phyloP scores from a whole-genome alignment of 2,797 vertebrate species.

The Rhodeus uyekii region DNA sequence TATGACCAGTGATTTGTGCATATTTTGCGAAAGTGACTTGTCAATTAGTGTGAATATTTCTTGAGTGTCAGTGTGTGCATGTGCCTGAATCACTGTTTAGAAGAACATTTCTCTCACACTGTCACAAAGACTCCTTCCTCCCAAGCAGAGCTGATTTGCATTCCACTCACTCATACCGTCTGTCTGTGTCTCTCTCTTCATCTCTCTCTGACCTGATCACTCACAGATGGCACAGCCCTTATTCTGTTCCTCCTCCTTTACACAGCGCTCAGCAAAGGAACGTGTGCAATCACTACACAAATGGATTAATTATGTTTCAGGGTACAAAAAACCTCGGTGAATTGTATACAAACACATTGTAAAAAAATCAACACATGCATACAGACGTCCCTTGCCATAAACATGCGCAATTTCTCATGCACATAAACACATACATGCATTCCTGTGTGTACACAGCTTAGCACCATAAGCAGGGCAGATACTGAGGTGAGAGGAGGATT shows the following conservation, averaged over 20 bases:
- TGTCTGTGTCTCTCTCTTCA: constrained; percentile 29
- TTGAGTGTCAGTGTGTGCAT: background rate
- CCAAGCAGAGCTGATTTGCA: constrained; percentile 23
- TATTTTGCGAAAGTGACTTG: constrained; percentile 4
- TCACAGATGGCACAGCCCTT: constrained; percentile 37
- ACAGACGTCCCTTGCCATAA: background rate
- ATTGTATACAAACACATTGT: background rate
- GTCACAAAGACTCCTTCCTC: constrained; percentile 24
- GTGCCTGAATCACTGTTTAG: constrained; percentile 10
- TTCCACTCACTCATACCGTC: constrained; percentile 11
- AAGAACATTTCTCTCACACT: constrained; percentile 24
- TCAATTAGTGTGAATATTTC: background rate
- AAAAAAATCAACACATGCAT: background rate
- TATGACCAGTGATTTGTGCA: constrained; percentile 3
- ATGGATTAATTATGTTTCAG: constrained; percentile 45
- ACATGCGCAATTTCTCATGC: background rate
- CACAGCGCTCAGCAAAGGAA: constrained; percentile 14
- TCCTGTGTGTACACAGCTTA: constrained; percentile 11
- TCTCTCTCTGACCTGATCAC: constrained; percentile 40
- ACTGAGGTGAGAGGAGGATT: constrained; percentile 35
- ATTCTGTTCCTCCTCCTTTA: constrained; percentile 31
- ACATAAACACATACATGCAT: background rate
- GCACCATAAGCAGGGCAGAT: constrained; percentile 24
- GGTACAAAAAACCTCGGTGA: constrained; percentile 62
- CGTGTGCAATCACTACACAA: constrained; percentile 40